Base-by-base conservation (phyloP, 2,113 vertebrate genomes). In the Cyprinodon tularosa region DNA sequence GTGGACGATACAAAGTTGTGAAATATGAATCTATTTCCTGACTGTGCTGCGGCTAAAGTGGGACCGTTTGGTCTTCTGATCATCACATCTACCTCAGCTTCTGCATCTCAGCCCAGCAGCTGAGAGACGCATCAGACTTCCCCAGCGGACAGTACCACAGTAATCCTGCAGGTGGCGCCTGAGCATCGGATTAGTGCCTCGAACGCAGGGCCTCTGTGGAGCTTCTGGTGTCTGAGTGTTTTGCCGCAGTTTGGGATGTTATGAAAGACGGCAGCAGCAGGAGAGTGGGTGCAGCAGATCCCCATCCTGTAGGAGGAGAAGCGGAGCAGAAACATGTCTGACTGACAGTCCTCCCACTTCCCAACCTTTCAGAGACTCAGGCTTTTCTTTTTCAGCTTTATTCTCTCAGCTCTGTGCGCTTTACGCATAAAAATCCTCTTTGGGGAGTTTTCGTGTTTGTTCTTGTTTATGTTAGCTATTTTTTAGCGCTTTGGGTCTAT, bases 81-180 rank as follows among this genome's bases (percentile, higher is more conserved):
- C 3, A 38, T 4, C 13, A 37, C 60, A 20, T 47, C 57, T 68
- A 20, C n/a, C 61, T 20, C 67, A 3, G 45, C 42, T 38, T 42
- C 64, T 69, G 38, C 66, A 62, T 14, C 44, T 80, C 45, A 50
- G 44, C 65, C 74, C 64, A 75, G 72, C 77, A 82, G 81, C 60
- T 66, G 59, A 68, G 47, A 62, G 70, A 73, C 65, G 79, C 81
- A 88, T 85, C 88, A 83, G 87, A 82, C 77, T 64, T 40, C 50
- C 67, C 12, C 57, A 72, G 60, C 79, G 0, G 50, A 20, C 29
- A 12, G 50, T 50, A n/a, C 74, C 0, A 0, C 71, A 40, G 4
- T 4, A 12, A 12, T 42, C 88, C 93, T 81, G 48, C 75, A 6
- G 84, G 81, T 83, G 93, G 84, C 72, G 90, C 89, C 83, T 47